Evolutionary conservation across 1,140 invertebrate genomes (phyloP), one percentile per base, ranked within the genome.

Genomic region (Teleopsis dalmanni): DNA sequence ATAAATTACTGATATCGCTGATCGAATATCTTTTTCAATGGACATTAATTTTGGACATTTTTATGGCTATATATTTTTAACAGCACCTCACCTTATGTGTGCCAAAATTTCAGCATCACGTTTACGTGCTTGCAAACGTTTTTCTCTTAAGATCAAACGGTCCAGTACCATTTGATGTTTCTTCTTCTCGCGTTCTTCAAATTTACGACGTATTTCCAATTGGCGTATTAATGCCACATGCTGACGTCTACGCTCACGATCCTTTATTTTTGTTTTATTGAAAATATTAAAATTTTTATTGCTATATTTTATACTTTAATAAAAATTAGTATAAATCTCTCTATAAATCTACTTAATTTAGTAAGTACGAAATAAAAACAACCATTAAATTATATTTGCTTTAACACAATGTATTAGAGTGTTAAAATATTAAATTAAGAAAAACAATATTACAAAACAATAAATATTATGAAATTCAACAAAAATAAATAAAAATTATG

Each of bases 171-270:
- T 48, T 44, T 88, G 86, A 56, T 89, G 78, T 57, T 88, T 84
- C 62, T 88, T 82, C 57, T 85, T 81, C 66, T 95, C 91, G 7
- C 87, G 78, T 58, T 95, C 90, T 70, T 95, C 91, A 71, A 89
- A 84, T 55, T 85, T 83, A 48, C 91, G 82, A 4, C 91, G 79
- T 42, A 82, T 80, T 61, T 95, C 92, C 44, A 95, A 62, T 34
- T 90, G 87, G 23, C 91, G 83, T 16, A 97, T 85, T 29, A 95
- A 73, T 2, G 88, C 77, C 74, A 92, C 88, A 66, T 95, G 91
- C 66, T 95, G 91, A 33, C 91, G 76, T 59, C 90, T 76, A 63
- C 93, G 77, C 71, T 97, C 93, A 41, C 89, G 77, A 70, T 95
- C 93, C 90, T 95, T 60, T 19, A 14, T n/a, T n/a, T n/a, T n/a